Base-by-base conservation (phyloP, 1,140 invertebrate species). In the Drosophila varians region DNA sequence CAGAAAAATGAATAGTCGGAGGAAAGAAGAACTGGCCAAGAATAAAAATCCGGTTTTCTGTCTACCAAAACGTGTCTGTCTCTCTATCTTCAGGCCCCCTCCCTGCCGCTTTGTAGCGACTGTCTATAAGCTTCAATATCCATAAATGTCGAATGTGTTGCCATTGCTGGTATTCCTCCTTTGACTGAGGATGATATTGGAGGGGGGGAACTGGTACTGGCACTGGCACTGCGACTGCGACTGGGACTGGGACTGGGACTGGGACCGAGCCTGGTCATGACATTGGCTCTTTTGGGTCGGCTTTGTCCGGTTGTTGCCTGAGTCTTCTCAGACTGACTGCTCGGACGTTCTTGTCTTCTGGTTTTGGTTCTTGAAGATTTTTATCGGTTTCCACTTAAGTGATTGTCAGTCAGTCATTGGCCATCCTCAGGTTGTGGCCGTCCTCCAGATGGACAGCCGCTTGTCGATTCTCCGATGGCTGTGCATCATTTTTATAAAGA, bases 321-420 rank as follows among this genome's bases (percentile, higher is more conserved):
- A 40, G 53, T 55, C 64, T 55, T 70, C 52, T 64, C 52, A 47
- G 46, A 31, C 36, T 31, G 28, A 9, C 28, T 9, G 26, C 8
- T 28, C 2, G 1, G 26, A 8, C 36, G 12, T 7, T 56, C 28
- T 53, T 70, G 42, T 51, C 53, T 57, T 52, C 47, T 48, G 23
- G 51, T 73, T 66, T 40, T 54, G 72, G 47, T 52, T 68, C 61
- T 68, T 79, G 53, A 77, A 87, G 82, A 87, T 87, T 87, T 88
- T 88, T 87, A 87, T 87, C 83, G 83, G 77, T 87, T 87, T 87
- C 82, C 77, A 88, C 82, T 87, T 87, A 87, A 87, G 82, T 87
- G 82, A 87, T 87, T 87, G 82, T 87, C 82, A 87, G 82, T 88
- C 83, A 82, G 83, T 87, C 83, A 77, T 82, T 77, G 77, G 70